These are phyloP conservation scores for Leptoclinus maculatus DNA, from an alignment of 2,797 vertebrate genomes.

Conservation along the genomic window DNA sequence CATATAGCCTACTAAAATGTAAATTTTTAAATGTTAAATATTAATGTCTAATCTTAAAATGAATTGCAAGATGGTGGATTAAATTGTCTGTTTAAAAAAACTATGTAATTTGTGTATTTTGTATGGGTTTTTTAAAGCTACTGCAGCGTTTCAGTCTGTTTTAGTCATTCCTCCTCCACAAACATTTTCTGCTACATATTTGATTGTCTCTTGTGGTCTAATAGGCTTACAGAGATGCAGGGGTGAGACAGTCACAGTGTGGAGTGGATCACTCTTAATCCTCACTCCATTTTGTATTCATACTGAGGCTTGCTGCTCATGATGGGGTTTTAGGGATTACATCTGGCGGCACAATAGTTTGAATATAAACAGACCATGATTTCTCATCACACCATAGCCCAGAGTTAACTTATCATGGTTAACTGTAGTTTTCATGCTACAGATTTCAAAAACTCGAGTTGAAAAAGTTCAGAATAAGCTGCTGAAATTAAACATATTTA, in stretches of 20 bases:
- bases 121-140: not conserved
- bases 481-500: not conserved
- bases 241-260: slow-evolving; percentile 49
- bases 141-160: not conserved
- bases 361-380: slow-evolving; percentile 17
- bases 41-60: no score
- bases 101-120: not conserved
- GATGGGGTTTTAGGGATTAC: slow-evolving; percentile 49
- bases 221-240: slow-evolving; percentile 58
- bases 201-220: slow-evolving; percentile 59
- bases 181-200: slow-evolving; percentile 30
- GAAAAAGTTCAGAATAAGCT: not conserved
- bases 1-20: not conserved
- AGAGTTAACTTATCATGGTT: not conserved
- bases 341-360: slow-evolving; percentile 44
- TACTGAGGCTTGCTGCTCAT: slow-evolving; percentile 32
- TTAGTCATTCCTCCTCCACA: not conserved
- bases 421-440: slow-evolving; percentile 16
- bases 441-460: not conserved
- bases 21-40: not conserved
- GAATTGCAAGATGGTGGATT: not conserved
- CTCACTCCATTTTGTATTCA: slow-evolving; percentile 39
- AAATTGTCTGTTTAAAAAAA: not conserved
- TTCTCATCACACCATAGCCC: slow-evolving; percentile 19
- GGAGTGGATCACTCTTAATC: slow-evolving; percentile 65